These are phyloP conservation scores for Axis porcinus DNA, from an alignment of 2,113 vertebrate genomes.

Conservation along the genomic window DNA sequence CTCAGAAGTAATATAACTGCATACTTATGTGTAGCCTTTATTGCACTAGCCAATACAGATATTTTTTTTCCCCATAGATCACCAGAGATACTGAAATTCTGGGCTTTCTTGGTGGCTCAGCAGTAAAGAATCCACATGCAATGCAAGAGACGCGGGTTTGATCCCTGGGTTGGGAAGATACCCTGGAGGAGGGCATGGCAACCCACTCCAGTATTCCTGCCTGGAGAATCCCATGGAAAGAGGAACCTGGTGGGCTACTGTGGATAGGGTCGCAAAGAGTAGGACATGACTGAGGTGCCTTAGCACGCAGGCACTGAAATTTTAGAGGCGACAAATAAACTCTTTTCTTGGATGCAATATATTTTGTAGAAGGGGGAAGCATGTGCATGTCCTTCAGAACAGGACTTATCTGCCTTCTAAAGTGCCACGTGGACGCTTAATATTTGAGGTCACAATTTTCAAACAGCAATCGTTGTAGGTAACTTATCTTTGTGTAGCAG, in stretches of 20 bases:
- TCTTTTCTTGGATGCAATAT: not conserved
- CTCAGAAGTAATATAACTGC: not conserved
- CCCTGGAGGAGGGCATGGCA: not conserved
- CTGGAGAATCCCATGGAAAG: not conserved
- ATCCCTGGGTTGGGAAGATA: not conserved
- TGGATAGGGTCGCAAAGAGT: not conserved
- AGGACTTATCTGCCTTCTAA: not conserved
- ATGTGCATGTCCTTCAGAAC: not conserved
- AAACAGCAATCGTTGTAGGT: not conserved
- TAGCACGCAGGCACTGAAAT: not conserved
- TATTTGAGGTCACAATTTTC: slow-evolving; percentile 1
- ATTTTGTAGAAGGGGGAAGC: not conserved
- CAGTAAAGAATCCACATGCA: not conserved
- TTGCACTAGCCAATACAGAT: not conserved
- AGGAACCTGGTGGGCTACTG: not conserved
- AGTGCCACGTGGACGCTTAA: not conserved
- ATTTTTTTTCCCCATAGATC: not conserved
- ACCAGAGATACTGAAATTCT: not conserved
- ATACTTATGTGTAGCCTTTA: not conserved
- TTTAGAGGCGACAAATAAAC: slow-evolving; percentile 14
- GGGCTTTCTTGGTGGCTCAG: not conserved
- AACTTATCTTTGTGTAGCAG: slow-evolving; percentile 28
- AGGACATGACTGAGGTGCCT: not conserved
- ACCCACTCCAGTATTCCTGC: not conserved
- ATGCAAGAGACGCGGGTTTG: not conserved